These are phyloP conservation scores for Phortica magna DNA, from an alignment of 2,888 invertebrate species.

Conservation along the genomic window DNA sequence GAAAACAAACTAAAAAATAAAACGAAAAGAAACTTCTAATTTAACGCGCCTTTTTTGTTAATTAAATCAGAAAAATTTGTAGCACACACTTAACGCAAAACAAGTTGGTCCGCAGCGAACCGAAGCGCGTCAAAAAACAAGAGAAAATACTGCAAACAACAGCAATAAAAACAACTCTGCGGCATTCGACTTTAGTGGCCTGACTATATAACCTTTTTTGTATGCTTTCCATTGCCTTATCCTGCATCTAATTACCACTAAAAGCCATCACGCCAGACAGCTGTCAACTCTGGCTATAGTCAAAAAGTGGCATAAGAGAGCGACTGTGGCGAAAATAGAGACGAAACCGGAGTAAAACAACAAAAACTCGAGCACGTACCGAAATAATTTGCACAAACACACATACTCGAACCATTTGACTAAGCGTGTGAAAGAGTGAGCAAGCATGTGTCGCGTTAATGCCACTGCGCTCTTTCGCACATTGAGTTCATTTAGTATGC, in stretches of 20 bases:
- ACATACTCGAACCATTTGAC: neutral
- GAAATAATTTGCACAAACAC: constrained; percentile 22
- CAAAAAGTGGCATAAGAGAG: neutral
- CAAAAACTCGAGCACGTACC: constrained; percentile 26
- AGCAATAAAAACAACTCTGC: constrained; percentile 28
- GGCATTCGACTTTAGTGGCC: constrained; percentile 27
- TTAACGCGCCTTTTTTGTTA: constrained; percentile 22
- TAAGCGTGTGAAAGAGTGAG: neutral
- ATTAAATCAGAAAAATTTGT: constrained; percentile 27
- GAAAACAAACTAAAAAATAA: neutral
- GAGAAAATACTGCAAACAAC: constrained; percentile 23
- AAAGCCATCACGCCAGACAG: constrained; percentile 56
- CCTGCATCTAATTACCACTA: constrained; percentile 62
- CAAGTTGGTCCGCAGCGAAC: neutral
- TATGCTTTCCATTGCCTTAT: constrained; percentile 51
- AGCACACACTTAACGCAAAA: constrained; percentile 24
- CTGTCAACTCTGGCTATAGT: constrained; percentile 41
- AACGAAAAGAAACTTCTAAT: neutral
- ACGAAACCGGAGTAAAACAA: neutral
- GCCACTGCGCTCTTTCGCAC: neutral
- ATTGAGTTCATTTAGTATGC: constrained; percentile 23
- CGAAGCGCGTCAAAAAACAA: neutral
- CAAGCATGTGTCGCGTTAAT: neutral
- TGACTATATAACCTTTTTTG: neutral
- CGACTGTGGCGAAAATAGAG: neutral